A percentile compares a stretch with the other conserved stretches of the same genome.
Evolutionary conservation across 1,140 invertebrate genomes (phyloP).

Genomic region (Odontomachus brunneus): DNA sequence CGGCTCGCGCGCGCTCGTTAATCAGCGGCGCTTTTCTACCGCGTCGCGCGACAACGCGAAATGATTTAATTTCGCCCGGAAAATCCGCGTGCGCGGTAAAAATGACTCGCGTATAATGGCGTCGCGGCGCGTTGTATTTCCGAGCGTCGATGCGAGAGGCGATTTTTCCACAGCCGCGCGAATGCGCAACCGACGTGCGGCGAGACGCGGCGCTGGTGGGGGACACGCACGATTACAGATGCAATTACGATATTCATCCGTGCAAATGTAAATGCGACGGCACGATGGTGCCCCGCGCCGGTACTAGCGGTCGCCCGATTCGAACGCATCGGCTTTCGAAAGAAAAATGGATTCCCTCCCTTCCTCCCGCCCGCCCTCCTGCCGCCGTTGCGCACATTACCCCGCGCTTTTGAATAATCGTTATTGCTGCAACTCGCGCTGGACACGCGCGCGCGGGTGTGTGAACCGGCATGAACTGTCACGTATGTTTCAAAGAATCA

Average conservation of each 20-base stretch:
- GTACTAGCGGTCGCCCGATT: conserved; percentile 2
- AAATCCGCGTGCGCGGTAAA: conserved; percentile 41
- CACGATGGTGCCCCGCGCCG: neutral
- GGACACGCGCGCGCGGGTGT: neutral
- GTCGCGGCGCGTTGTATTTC: conserved; percentile 33
- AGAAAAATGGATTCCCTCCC: conserved; percentile 58
- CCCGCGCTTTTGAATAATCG: conserved; percentile 54
- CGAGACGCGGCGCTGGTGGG: neutral
- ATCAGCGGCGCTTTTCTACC: conserved; percentile 25
- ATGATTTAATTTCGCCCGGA: conserved; percentile 59
- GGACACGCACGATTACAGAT: conserved; percentile 53
- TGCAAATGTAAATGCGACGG: conserved; percentile 63
- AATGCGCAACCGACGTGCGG: neutral
- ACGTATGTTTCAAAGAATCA: conserved; percentile 45
- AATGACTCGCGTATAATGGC: conserved; percentile 50
- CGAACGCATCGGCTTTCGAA: conserved; percentile 36
- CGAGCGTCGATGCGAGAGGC: neutral
- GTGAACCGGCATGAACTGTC: conserved; percentile 30
- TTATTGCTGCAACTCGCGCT: conserved; percentile 40
- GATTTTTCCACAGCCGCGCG: conserved; percentile 47
- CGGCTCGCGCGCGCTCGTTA: conserved; percentile 46
- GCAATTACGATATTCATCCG: conserved; percentile 65
- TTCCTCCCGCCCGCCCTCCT: too few species aligned
- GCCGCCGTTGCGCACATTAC: conserved; percentile 10
- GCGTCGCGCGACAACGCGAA: conserved; percentile 47